A percentile compares a stretch with the other conserved stretches of the same genome.
Evolutionary conservation across 2,113 vertebrate species (phyloP).

Genomic region (Mola mola): DNA sequence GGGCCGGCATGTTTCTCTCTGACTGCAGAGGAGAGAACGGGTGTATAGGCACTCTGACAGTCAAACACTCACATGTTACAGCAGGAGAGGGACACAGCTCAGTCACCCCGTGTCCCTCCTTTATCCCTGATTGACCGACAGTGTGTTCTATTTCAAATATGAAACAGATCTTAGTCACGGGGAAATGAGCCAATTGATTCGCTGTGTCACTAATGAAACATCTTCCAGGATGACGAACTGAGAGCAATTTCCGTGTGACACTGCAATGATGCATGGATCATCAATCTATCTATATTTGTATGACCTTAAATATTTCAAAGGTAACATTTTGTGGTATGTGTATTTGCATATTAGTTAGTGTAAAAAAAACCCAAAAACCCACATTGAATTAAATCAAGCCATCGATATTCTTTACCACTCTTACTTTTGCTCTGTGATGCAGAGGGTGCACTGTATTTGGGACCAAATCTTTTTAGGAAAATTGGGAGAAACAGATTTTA

Average conservation of each 20-base stretch:
- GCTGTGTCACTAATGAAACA: constrained; percentile 38
- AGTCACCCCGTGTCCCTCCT: too few relatives aligned
- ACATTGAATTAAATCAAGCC: not conserved
- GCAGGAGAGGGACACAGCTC: constrained; percentile 16
- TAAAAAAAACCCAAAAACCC: too few relatives aligned
- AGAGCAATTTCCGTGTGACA: not conserved
- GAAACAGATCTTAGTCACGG: constrained; percentile 21
- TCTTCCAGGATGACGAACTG: constrained; percentile 48
- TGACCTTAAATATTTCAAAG: too few relatives aligned
- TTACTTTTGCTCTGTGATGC: not conserved
- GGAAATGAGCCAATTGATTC: constrained; percentile 28
- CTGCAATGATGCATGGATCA: not conserved
- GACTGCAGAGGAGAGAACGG: too few relatives aligned
- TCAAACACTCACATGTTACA: not conserved
- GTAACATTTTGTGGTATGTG: too few relatives aligned
- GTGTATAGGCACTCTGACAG: too few relatives aligned
- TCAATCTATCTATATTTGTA: too few relatives aligned
- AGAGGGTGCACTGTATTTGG: constrained; percentile 6
- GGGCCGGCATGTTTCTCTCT: too few relatives aligned
- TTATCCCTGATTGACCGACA: constrained; percentile 39
- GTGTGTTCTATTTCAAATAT: constrained; percentile 27
- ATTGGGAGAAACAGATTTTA: constrained; percentile 21
- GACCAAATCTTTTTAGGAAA: not conserved
- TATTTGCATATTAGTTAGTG: too few relatives aligned
- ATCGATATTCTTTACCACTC: not conserved